Evolutionary conservation across 2,113 vertebrate species (phyloP).

Genomic region (Archocentrus centrarchus): DNA sequence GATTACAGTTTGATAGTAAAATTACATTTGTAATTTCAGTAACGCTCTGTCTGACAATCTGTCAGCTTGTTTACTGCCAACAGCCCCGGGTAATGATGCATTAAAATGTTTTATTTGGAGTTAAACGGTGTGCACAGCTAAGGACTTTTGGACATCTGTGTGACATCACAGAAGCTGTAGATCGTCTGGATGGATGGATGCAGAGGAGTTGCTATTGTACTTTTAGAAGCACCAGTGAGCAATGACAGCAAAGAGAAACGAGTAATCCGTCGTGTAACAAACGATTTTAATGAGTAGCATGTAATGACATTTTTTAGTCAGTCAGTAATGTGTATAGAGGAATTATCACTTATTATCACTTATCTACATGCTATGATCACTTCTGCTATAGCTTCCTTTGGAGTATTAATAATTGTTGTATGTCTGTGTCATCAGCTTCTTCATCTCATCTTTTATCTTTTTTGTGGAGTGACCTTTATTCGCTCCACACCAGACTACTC

Average conservation of each 20-base stretch:
- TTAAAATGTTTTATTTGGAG: background rate
- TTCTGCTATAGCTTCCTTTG: background rate
- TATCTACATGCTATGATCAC: background rate
- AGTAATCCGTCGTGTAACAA: background rate
- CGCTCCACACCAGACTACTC: slow-evolving; percentile 43
- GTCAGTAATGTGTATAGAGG: background rate
- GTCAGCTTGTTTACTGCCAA: background rate
- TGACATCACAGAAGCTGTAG: background rate
- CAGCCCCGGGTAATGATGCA: background rate
- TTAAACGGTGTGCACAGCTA: background rate
- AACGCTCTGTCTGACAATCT: background rate
- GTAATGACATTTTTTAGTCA: background rate
- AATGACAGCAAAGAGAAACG: background rate
- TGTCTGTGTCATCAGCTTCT: background rate
- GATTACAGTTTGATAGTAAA: background rate
- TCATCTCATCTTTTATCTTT: slow-evolving; percentile 2
- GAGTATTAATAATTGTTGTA: background rate
- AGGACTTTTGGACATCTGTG: background rate
- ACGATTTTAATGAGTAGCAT: background rate
- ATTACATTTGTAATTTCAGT: background rate
- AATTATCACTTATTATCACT: slow-evolving; percentile 12
- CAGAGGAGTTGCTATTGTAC: background rate
- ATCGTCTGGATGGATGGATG: background rate
- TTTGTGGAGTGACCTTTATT: slow-evolving; percentile 48
- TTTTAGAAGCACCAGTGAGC: background rate